Evolutionary conservation across 1,140 invertebrate species (phyloP), one percentile per base, ranked within the genome.

Genomic region (Maconellicoccus hirsutus): DNA sequence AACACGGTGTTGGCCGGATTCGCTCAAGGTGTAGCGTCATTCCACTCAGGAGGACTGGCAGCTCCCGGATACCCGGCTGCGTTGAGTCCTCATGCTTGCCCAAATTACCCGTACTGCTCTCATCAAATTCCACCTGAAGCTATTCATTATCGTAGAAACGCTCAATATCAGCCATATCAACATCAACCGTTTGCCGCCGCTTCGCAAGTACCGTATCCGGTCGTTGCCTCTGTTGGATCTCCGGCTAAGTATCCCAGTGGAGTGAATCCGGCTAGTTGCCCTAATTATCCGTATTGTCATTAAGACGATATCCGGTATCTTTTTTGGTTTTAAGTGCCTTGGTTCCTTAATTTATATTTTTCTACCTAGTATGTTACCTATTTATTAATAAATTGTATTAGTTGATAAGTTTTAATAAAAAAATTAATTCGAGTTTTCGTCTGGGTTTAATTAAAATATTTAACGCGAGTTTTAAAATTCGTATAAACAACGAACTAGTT

Each of bases 261-360:
- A 4, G 75, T 83, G 0, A 79, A 81, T 76, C 81, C 82, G 1
- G 81, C 81, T 4, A 77, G 81, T 10, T 83, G 82, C 77, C 82
- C 82, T 69, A 80, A 83, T 79, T 83, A 83, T 77, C 82, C 82
- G 21, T 80, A 78, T 78, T 83, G 82, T 59, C 80, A 81, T 29
- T 72, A 16, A 26, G n/a, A 19, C 4, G 3, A 6, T 3, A 33
- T 33, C 29, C 3, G 3, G 29, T 3, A 33, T 33, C n/a, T n/a
- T n/a, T n/a, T n/a, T n/a, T n/a, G n/a, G n/a, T n/a, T n/a, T n/a
- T n/a, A n/a, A n/a, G n/a, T n/a, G n/a, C n/a, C n/a, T n/a, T n/a
- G 12, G 29, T 33, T 33, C 29, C 29, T 33, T 33, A 33, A 33
- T 6, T 33, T 33, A 33, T 33, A 33, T 33, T 33, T 33, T 33